Conservation (phyloP, 2,888 invertebrate genomes). For the Amblyteles armatorius region DNA sequence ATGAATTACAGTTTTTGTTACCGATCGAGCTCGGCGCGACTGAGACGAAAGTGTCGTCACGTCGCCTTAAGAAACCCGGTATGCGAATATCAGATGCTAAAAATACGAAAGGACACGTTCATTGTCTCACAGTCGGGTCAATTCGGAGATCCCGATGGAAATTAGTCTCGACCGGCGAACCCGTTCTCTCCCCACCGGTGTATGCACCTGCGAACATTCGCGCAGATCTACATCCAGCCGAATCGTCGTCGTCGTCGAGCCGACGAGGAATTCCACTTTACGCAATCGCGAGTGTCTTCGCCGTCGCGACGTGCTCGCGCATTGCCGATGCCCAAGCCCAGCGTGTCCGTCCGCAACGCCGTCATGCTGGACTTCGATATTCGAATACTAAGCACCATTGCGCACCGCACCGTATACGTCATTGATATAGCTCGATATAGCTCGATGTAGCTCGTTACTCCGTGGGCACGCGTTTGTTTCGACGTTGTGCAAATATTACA, state of each 20-base stretch:
- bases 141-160: constrained; percentile 33
- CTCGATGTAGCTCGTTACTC: not conserved
- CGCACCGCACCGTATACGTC: constrained; percentile 54
- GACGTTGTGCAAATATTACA: constrained; percentile 61
- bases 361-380: constrained; percentile 72
- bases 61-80: not conserved
- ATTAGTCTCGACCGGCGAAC: constrained; percentile 71
- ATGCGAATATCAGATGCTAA: not conserved
- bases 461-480: not conserved
- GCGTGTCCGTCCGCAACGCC: constrained; percentile 45
- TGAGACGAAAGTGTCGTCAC: no score
- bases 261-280: constrained; percentile 58
- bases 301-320: constrained; percentile 12
- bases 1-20: no score
- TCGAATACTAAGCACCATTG: constrained; percentile 78
- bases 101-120: constrained; percentile 2
- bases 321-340: constrained; percentile 17
- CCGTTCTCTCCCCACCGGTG: constrained; percentile 70
- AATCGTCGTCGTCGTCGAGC: constrained; percentile 67
- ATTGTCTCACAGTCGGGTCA: not conserved
- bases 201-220: not conserved
- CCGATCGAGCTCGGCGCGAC: no score
- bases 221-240: constrained; percentile 1
- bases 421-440: constrained; percentile 50
- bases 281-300: constrained; percentile 66